Evolutionary conservation across 2,888 invertebrate species (phyloP).

Genomic region (Tanaodytes sp.): DNA sequence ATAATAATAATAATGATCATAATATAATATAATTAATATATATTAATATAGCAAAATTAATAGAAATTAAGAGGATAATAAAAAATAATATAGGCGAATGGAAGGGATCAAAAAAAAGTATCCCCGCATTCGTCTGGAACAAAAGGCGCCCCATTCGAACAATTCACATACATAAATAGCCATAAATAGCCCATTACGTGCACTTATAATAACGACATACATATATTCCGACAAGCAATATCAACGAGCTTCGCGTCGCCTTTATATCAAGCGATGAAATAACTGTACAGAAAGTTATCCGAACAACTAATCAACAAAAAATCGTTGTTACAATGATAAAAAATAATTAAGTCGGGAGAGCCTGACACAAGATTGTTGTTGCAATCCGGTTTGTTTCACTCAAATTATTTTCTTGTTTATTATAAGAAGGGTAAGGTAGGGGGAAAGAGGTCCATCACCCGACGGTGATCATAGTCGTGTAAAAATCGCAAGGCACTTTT

Average conservation of each 20-base stretch:
- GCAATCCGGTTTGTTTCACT: too few relatives aligned
- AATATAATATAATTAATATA: background rate
- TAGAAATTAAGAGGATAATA: constrained; percentile 1
- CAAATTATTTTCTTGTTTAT: too few relatives aligned
- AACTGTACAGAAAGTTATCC: constrained; percentile 32
- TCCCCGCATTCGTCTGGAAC: too few relatives aligned
- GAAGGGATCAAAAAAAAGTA: too few relatives aligned
- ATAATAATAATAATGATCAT: constrained; percentile 6
- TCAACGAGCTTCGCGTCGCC: constrained; percentile 32
- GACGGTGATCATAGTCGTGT: constrained; percentile 19
- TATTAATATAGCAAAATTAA: background rate
- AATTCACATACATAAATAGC: background rate
- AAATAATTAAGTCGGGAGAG: background rate
- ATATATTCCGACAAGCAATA: constrained; percentile 45
- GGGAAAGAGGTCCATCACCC: background rate
- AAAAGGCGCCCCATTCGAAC: too few relatives aligned
- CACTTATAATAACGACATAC: constrained; percentile 46
- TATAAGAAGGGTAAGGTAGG: too few relatives aligned
- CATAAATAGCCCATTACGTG: constrained; percentile 47
- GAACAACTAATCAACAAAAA: constrained; percentile 22
- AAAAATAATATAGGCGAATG: too few relatives aligned
- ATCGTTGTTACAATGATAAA: background rate
- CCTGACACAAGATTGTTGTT: background rate
- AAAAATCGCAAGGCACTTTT: constrained; percentile 45
- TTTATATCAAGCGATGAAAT: constrained; percentile 7